Evolutionary conservation across 2,888 invertebrate species (phyloP).

Genomic region (Pseudococcus jackbeardsleyi): DNA sequence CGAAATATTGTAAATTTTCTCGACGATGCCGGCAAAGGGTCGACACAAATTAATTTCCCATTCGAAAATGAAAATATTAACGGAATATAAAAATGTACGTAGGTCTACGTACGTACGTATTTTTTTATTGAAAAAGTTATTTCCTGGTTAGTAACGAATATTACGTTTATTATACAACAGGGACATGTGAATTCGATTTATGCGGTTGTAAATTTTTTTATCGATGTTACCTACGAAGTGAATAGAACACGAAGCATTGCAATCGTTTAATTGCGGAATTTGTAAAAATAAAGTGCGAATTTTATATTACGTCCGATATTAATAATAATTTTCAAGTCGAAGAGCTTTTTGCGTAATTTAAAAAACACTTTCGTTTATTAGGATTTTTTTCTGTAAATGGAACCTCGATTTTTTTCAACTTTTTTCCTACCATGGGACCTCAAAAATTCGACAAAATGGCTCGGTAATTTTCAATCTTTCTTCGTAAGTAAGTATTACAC

Average conservation of each 20-base stretch:
- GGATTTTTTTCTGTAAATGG: no score
- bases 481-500: neutral
- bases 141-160: conserved; percentile 43
- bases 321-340: no score
- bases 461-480: neutral
- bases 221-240: neutral
- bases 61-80: conserved; percentile 52
- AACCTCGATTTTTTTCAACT: neutral
- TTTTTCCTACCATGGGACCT: neutral
- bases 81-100: conserved; percentile 40
- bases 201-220: conserved; percentile 49
- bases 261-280: neutral
- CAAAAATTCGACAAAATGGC: neutral
- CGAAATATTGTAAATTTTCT: conserved; percentile 42
- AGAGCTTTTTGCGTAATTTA: no score
- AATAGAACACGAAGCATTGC: neutral
- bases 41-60: conserved; percentile 46
- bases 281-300: conserved; percentile 23
- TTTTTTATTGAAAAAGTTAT: conserved; percentile 52
- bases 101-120: neutral
- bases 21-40: neutral
- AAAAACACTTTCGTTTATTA: no score
- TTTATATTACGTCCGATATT: neutral
- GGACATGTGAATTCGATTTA: conserved; percentile 38
- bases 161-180: conserved; percentile 36